Evolutionary conservation across 1,140 invertebrate genomes (phyloP).

Genomic region (Drosophila punjabiensis): DNA sequence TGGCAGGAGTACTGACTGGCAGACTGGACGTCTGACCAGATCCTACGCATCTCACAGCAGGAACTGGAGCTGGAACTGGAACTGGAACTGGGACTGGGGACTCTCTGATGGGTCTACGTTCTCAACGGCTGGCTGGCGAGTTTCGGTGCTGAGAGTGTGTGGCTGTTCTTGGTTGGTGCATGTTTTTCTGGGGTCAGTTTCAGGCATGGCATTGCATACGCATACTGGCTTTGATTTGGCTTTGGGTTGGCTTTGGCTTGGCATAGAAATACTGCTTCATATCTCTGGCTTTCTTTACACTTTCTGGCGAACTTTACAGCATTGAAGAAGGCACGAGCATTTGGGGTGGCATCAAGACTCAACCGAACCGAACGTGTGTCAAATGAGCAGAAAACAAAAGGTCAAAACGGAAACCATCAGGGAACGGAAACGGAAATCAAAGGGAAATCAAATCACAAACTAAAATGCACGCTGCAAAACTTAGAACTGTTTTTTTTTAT

Average conservation of each 20-base stretch:
- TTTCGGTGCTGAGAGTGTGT: conserved; percentile 37
- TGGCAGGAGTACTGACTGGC: conserved; percentile 35
- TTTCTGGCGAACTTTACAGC: conserved; percentile 59
- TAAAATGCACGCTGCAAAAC: conserved; percentile 69
- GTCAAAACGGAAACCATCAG: conserved; percentile 48
- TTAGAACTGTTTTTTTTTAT: conserved; percentile 46
- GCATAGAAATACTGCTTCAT: conserved; percentile 50
- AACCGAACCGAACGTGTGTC: conserved; percentile 62
- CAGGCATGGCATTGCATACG: conserved; percentile 48
- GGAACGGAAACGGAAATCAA: conserved; percentile 42
- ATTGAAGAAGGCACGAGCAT: conserved; percentile 54
- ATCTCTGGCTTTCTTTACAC: conserved; percentile 51
- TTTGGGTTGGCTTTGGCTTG: conserved; percentile 43
- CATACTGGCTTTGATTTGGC: conserved; percentile 39
- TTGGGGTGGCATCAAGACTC: conserved; percentile 53
- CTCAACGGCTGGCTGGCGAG: conserved; percentile 55
- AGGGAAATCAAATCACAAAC: conserved; percentile 48
- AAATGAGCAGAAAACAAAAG: conserved; percentile 64
- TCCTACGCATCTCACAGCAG: conserved; percentile 50
- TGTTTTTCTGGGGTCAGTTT: conserved; percentile 42
- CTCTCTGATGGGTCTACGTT: conserved; percentile 33
- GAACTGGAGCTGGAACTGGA: conserved; percentile 29
- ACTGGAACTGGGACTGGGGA: conserved; percentile 21
- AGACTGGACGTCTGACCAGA: conserved; percentile 17
- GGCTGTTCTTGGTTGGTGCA: conserved; percentile 35